Evolutionary conservation across 2,888 invertebrate species (phyloP).

Genomic region (Lasioglossum zephyrum): DNA sequence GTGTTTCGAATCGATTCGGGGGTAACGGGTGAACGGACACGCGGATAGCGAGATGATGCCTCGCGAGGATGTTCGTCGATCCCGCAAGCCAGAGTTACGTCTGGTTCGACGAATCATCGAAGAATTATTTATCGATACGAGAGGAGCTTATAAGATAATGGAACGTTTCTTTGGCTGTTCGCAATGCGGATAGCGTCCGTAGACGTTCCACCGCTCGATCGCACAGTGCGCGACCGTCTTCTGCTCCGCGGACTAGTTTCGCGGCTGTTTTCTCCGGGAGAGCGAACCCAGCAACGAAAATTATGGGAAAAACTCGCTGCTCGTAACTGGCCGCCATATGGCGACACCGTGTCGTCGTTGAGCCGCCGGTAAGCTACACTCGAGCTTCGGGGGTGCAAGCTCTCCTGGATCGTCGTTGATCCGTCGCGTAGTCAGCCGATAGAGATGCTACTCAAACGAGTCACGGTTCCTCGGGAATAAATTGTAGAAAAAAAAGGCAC

Average conservation of each 20-base stretch:
- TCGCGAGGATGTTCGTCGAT: too few species aligned
- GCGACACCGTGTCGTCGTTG: background rate
- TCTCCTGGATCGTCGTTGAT: slow-evolving; percentile 70
- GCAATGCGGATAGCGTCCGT: background rate
- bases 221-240: background rate
- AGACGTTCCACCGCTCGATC: background rate
- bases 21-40: background rate
- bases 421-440: background rate
- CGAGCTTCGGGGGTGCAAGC: slow-evolving; percentile 68
- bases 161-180: background rate
- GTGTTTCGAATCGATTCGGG: background rate
- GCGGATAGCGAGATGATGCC: too few species aligned
- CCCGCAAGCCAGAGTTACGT: too few species aligned
- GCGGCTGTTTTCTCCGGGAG: background rate
- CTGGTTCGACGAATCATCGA: too few species aligned
- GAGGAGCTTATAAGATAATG: slow-evolving; percentile 5
- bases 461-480: background rate
- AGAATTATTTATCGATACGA: background rate
- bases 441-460: background rate
- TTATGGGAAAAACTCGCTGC: background rate
- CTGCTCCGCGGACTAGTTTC: background rate
- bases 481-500: background rate
- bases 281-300: background rate
- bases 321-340: background rate
- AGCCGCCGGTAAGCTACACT: background rate